These are phyloP conservation scores for Pimephales promelas DNA, from an alignment of 2,113 vertebrate genomes.

Conservation along the genomic window DNA sequence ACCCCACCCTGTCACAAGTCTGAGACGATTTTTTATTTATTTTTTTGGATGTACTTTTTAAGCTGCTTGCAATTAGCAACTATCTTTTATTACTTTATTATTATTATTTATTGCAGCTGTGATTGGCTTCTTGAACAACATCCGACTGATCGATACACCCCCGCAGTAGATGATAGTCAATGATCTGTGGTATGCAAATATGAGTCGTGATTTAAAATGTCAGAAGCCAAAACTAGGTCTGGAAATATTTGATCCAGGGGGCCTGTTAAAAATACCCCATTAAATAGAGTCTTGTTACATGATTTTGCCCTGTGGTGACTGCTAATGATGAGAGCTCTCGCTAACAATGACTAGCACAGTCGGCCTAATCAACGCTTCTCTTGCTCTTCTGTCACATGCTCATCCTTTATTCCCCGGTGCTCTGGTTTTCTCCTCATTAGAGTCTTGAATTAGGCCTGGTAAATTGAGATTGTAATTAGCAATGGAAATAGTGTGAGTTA, in stretches of 20 bases:
- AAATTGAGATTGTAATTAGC: slow-evolving; percentile 10
- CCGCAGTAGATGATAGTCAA: not conserved
- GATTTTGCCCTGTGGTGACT: slow-evolving; percentile 20
- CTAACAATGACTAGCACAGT: slow-evolving; percentile 17
- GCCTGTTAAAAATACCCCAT: slow-evolving; percentile 6
- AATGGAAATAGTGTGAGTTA: not conserved
- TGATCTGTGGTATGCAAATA: not conserved
- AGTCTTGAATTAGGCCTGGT: slow-evolving; percentile 4
- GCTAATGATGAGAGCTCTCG: slow-evolving; percentile 10
- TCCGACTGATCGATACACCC: not conserved
- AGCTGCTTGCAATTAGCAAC: not conserved
- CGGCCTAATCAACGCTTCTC: slow-evolving; percentile 5
- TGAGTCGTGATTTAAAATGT: not conserved
- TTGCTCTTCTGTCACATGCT: not conserved
- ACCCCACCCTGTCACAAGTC: not conserved
- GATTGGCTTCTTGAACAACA: not conserved
- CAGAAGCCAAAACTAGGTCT: not conserved
- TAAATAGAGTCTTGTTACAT: slow-evolving; percentile 6
- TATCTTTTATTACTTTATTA: not conserved
- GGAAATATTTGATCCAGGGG: not conserved
- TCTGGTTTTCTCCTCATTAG: not conserved
- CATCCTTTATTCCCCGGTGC: slow-evolving; percentile 4
- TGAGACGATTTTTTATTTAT: not conserved
- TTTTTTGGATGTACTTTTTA: not conserved
- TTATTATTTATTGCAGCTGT: not conserved